phyloP scores from a whole-genome alignment of 1,140 invertebrate genomes.

The Pissodes strobi region DNA sequence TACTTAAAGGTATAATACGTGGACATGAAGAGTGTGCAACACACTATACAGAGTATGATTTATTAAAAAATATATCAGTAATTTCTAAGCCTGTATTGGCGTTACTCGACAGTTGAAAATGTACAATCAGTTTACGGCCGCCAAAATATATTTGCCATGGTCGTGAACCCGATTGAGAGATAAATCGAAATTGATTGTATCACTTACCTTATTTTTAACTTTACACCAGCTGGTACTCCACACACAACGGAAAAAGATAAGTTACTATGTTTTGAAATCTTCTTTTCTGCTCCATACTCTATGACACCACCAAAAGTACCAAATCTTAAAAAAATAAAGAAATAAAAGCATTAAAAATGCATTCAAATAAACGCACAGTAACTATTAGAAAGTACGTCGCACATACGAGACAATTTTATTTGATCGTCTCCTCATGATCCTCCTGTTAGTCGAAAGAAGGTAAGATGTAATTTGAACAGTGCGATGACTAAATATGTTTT shows the following conservation, averaged over 20 bases:
- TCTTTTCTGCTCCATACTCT: conserved; percentile 92
- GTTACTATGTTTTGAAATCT: conserved; percentile 87
- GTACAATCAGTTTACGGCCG: too few relatives aligned
- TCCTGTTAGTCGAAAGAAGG: too few relatives aligned
- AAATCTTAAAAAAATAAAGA: conserved; percentile 61
- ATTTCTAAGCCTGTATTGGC: too few relatives aligned
- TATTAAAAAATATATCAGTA: too few relatives aligned
- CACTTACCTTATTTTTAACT: conserved; percentile 82
- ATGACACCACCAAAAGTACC: conserved; percentile 85
- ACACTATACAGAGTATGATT: too few relatives aligned
- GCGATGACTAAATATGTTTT: too few relatives aligned
- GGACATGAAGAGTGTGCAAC: too few relatives aligned
- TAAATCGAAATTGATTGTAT: background rate
- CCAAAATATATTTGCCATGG: too few relatives aligned
- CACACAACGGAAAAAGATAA: conserved; percentile 82
- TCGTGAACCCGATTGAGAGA: background rate
- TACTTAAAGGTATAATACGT: too few relatives aligned
- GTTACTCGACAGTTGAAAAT: too few relatives aligned
- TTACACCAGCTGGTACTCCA: conserved; percentile 85
- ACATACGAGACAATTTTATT: background rate
- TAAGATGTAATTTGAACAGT: too few relatives aligned
- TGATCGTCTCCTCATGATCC: too few relatives aligned
- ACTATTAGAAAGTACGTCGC: background rate
- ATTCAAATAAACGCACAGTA: background rate
- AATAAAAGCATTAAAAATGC: conserved; percentile 13